A percentile compares a stretch with the other conserved stretches of the same genome.
Conservation (phyloP, 2,888 invertebrate species). For the Cheilosia scutellata region DNA sequence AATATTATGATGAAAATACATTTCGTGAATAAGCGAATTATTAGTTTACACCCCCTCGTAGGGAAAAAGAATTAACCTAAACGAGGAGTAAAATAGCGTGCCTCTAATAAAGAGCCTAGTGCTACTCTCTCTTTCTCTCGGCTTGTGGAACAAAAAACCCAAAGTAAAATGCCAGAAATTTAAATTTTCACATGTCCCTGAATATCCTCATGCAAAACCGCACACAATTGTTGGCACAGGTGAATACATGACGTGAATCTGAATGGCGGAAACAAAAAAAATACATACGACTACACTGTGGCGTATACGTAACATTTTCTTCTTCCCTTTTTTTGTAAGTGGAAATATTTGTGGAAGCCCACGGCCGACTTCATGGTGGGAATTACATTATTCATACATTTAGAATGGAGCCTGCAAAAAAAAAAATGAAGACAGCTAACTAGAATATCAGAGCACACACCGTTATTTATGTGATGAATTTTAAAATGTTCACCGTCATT, state of each 20-base stretch:
- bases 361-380: constrained; percentile 25
- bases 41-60: background rate
- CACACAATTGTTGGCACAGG: constrained; percentile 32
- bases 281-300: constrained; percentile 7
- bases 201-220: constrained; percentile 28
- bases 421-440: constrained; percentile 4
- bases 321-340: constrained; percentile 13
- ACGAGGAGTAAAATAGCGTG: constrained; percentile 39
- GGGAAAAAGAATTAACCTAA: constrained; percentile 18
- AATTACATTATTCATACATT: constrained; percentile 58
- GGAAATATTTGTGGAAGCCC: constrained; percentile 42
- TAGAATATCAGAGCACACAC: constrained; percentile 7
- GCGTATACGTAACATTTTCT: constrained; percentile 42
- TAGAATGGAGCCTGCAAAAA: background rate
- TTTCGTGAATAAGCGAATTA: constrained; percentile 25
- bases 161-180: constrained; percentile 57
- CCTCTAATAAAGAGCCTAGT: constrained; percentile 19
- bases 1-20: background rate
- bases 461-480: constrained; percentile 34
- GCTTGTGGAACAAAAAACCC: constrained; percentile 4
- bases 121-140: background rate
- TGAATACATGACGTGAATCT: constrained; percentile 62
- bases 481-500: constrained; percentile 35
- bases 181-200: constrained; percentile 64
- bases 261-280: constrained; percentile 33